phyloP scores from a whole-genome alignment of 2,113 vertebrate species.

The Ptychochromis oligacanthus region DNA sequence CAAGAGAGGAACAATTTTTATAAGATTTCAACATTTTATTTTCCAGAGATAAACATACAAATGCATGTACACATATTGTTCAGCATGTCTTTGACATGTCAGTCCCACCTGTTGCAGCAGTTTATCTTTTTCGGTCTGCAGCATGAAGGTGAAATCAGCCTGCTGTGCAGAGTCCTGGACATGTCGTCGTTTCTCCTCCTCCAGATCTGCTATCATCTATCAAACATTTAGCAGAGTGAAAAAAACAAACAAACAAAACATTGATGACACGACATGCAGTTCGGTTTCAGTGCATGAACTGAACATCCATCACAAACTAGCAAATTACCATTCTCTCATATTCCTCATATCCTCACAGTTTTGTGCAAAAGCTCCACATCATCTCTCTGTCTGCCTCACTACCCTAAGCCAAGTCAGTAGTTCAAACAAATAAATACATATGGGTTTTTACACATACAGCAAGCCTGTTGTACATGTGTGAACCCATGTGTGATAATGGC shows the following conservation, averaged over 20 bases:
- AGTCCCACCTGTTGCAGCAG: slow-evolving; percentile 91
- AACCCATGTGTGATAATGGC: slow-evolving; percentile 23
- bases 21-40: neutral
- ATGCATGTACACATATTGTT: neutral
- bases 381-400: neutral
- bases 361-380: slow-evolving; percentile 11
- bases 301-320: too few relatives aligned
- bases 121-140: slow-evolving; percentile 91
- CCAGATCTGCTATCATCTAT: slow-evolving; percentile 94
- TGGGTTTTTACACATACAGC: slow-evolving; percentile 35
- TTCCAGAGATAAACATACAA: neutral
- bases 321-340: neutral
- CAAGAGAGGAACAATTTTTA: neutral
- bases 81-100: neutral
- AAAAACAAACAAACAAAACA: neutral
- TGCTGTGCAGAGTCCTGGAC: slow-evolving; percentile 89
- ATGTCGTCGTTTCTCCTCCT: slow-evolving; percentile 88
- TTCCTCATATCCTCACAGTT: neutral
- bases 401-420: neutral
- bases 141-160: slow-evolving; percentile 92
- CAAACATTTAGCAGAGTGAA: slow-evolving; percentile 6
- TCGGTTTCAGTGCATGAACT: too few relatives aligned
- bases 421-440: slow-evolving; percentile 9
- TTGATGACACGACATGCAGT: neutral
- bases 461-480: slow-evolving; percentile 42